Evolutionary conservation across 2,888 invertebrate species (phyloP).

Genomic region (Meiosimyza platycephala): DNA sequence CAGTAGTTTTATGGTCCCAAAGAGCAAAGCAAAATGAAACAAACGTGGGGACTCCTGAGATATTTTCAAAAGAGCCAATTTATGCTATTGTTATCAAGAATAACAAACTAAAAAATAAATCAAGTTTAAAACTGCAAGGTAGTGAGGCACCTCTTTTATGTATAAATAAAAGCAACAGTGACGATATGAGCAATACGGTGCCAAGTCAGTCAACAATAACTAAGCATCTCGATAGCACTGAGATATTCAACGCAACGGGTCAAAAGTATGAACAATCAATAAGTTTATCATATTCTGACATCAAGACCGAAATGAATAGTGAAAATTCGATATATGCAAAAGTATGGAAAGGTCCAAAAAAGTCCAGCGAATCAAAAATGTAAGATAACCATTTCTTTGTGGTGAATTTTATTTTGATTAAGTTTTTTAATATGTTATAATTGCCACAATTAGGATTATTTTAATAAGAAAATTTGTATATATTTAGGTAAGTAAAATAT

Average conservation of each 20-base stretch:
- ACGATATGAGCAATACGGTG: conserved; percentile 45
- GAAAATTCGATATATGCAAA: conserved; percentile 66
- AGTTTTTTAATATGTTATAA: conserved; percentile 20
- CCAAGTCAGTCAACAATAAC: conserved; percentile 42
- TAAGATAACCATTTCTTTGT: conserved; percentile 51
- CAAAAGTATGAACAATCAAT: conserved; percentile 37
- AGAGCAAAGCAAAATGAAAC: conserved; percentile 36
- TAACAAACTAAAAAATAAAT: conserved; percentile 66
- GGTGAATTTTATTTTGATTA: conserved; percentile 2
- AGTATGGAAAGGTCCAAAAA: conserved; percentile 68
- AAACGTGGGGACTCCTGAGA: conserved; percentile 18
- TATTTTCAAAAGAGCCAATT: conserved; percentile 55
- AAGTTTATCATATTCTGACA: conserved; percentile 39
- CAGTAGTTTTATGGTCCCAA: conserved; percentile 54
- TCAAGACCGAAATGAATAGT: conserved; percentile 54
- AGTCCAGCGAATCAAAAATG: conserved; percentile 67
- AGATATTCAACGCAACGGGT: conserved; percentile 32
- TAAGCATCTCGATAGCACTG: conserved; percentile 43
- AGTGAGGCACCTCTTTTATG: conserved; percentile 55
- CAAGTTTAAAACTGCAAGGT: conserved; percentile 53
- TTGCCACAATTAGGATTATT: too few relatives aligned
- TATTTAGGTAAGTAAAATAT: too few relatives aligned
- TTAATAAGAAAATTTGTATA: too few relatives aligned
- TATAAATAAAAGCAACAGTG: conserved; percentile 16
- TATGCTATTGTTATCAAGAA: conserved; percentile 68